These are phyloP conservation scores for Grallaria varia DNA, from an alignment of 2,113 vertebrate genomes.

Conservation along the genomic window DNA sequence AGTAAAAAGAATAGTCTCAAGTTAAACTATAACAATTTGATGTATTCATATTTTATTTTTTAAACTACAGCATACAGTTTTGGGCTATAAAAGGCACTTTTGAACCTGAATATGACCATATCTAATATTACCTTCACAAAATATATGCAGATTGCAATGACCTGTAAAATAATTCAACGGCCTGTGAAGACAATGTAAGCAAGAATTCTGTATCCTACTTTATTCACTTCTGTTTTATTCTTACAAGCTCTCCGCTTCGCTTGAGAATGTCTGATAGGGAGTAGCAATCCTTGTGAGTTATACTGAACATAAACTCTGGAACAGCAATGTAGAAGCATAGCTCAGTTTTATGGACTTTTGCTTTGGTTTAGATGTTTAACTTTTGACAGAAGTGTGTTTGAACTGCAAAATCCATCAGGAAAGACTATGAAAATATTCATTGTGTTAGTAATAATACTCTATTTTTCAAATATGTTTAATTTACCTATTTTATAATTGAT, in stretches of 20 bases:
- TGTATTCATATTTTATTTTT: not conserved
- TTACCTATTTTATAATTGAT: not conserved
- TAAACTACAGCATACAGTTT: not conserved
- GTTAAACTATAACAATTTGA: not conserved
- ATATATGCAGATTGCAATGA: slow-evolving; percentile 1
- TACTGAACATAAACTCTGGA: not conserved
- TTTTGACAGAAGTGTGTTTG: not conserved
- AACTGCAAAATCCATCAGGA: not conserved
- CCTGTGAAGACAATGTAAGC: not conserved
- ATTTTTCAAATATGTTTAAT: not conserved
- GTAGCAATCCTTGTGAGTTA: not conserved
- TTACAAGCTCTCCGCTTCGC: not conserved
- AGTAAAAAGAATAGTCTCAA: not conserved
- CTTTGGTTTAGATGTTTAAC: not conserved
- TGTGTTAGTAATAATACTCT: not conserved
- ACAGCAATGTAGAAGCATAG: not conserved
- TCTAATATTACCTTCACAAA: not conserved
- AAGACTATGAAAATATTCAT: not conserved
- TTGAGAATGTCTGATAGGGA: not conserved
- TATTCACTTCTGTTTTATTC: not conserved
- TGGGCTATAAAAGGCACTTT: not conserved
- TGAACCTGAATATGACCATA: not conserved
- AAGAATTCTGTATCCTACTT: not conserved
- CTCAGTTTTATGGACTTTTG: slow-evolving; percentile 6
- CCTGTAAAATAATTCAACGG: slow-evolving; percentile 4